A percentile compares a stretch with the other conserved stretches of the same genome.
Evolutionary conservation across 2,888 invertebrate genomes (phyloP).

Genomic region (Heteromyza rotundicornis): DNA sequence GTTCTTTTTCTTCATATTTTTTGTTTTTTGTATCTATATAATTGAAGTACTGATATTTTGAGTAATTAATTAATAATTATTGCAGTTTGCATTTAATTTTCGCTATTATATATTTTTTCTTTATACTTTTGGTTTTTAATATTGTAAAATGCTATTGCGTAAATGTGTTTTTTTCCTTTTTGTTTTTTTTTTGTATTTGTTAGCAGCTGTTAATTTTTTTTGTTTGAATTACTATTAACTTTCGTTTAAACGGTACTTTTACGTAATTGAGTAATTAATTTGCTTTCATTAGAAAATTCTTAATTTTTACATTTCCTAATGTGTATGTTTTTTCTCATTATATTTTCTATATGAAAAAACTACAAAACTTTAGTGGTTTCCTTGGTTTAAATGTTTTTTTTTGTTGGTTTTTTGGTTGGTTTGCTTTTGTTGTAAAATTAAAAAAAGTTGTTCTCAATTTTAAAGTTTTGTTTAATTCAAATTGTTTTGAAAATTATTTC

Average conservation of each 20-base stretch:
- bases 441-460: conserved; percentile 17
- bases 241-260: conserved; percentile 31
- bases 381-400: conserved; percentile 14
- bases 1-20: conserved; percentile 32
- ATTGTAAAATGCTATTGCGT: conserved; percentile 3
- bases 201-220: conserved; percentile 23
- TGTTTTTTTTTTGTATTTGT: conserved; percentile 1
- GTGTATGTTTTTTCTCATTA: too few species aligned
- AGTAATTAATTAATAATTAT: conserved; percentile 1
- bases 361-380: conserved; percentile 42
- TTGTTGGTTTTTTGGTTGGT: conserved; percentile 2
- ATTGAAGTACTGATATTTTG: conserved; percentile 14
- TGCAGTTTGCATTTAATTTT: background rate
- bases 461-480: conserved; percentile 22
- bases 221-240: conserved; percentile 33
- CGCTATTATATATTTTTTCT: background rate
- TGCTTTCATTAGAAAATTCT: conserved; percentile 32
- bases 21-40: conserved; percentile 18
- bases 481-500: conserved; percentile 45
- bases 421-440: background rate
- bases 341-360: conserved; percentile 38
- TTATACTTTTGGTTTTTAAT: background rate
- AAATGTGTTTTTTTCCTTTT: conserved; percentile 1
- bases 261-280: conserved; percentile 29
- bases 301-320: conserved; percentile 19